These are phyloP conservation scores for Scaptomyza pallida DNA, from an alignment of 1,140 invertebrate species.

Conservation along the genomic window DNA sequence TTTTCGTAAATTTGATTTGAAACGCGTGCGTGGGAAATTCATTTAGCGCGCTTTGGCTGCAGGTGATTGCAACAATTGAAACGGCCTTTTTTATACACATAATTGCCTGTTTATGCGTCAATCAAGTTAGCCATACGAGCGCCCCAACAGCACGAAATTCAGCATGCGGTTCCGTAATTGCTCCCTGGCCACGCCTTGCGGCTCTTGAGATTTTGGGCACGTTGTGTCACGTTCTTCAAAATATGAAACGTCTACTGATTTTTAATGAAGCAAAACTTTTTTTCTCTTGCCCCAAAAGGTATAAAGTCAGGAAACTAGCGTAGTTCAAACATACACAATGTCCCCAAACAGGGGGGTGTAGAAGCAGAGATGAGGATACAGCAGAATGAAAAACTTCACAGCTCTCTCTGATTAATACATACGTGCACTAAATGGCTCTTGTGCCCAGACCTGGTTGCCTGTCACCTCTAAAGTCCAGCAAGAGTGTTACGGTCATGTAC, in stretches of 20 bases:
- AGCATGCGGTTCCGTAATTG: conserved; percentile 53
- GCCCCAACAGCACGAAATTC: background rate
- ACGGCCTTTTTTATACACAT: conserved; percentile 49
- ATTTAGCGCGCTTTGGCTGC: conserved; percentile 52
- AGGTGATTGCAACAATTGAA: conserved; percentile 69
- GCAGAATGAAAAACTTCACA: conserved; percentile 60
- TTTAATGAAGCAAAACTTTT: conserved; percentile 78
- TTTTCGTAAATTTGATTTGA: conserved; percentile 77
- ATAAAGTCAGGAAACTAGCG: conserved; percentile 48
- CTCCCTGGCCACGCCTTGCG: conserved; percentile 22
- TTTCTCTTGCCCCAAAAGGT: conserved; percentile 19
- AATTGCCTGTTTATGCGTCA: conserved; percentile 80
- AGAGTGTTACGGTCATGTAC: conserved; percentile 80
- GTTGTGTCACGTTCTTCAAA: conserved; percentile 80
- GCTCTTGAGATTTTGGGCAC: conserved; percentile 47
- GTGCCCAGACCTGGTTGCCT: conserved; percentile 18
- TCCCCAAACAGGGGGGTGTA: background rate
- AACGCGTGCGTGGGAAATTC: conserved; percentile 76
- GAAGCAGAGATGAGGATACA: conserved; percentile 8
- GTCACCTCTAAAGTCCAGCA: conserved; percentile 69
- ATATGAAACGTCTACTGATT: conserved; percentile 82
- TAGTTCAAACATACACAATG: conserved; percentile 19
- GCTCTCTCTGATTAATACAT: conserved; percentile 73
- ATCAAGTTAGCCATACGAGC: conserved; percentile 55
- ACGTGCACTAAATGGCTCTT: conserved; percentile 65